phyloP scores from a whole-genome alignment of 2,888 invertebrate species.

The Acanthosepion lycidas region DNA sequence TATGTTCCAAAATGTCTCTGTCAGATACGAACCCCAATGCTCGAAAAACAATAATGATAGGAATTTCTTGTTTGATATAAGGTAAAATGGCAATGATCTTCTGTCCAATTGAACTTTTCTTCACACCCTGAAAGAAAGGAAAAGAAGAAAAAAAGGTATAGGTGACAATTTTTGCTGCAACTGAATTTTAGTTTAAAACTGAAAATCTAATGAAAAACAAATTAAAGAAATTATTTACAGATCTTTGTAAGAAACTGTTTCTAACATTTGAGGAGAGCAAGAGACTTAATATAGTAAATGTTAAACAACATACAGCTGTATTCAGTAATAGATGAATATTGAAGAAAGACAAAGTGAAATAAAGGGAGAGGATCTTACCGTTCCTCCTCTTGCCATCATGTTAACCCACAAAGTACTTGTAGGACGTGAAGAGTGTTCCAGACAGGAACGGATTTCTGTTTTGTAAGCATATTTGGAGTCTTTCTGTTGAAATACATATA shows the following conservation, averaged over 20 bases:
- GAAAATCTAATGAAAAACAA: neutral
- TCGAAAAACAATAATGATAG: conserved; percentile 99
- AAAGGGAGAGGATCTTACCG: conserved; percentile 73
- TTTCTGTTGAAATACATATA: conserved; percentile 99
- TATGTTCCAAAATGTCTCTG: conserved; percentile 98
- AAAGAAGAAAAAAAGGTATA: neutral
- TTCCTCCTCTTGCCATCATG: conserved; percentile 99
- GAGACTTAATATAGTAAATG: neutral
- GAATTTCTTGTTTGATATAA: conserved; percentile 99
- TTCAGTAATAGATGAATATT: neutral
- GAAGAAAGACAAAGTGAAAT: neutral
- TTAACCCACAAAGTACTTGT: conserved; percentile 99
- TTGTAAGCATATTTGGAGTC: conserved; percentile 99
- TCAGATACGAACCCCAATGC: conserved; percentile 99
- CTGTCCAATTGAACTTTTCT: conserved; percentile 98
- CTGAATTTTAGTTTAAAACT: neutral
- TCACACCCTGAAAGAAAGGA: conserved; percentile 83
- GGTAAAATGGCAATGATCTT: conserved; percentile 97
- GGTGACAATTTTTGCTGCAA: neutral
- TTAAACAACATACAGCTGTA: neutral
- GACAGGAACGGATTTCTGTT: conserved; percentile 95
- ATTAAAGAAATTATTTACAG: neutral
- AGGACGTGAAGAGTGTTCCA: conserved; percentile 92
- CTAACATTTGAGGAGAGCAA: neutral
- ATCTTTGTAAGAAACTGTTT: no score